Conservation (phyloP, 1,140 invertebrate genomes). For the Theocolax elegans region DNA sequence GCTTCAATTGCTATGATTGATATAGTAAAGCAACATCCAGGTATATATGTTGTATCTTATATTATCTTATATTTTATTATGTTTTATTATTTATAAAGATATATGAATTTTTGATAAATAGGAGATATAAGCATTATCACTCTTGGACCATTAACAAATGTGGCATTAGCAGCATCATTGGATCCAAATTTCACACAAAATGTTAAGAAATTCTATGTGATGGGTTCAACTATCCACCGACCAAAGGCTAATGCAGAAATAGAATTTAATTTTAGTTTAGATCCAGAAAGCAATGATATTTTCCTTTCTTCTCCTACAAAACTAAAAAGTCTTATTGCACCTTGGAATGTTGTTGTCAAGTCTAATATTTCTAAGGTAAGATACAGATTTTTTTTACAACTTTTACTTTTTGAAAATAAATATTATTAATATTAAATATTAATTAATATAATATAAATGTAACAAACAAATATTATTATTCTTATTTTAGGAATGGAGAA, state of each 20-base stretch:
- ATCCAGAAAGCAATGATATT: conserved; percentile 74
- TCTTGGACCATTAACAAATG: conserved; percentile 73
- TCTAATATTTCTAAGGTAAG: conserved; percentile 51
- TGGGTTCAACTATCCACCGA: conserved; percentile 70
- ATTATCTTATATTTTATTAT: background rate
- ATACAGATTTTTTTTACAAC: too few relatives aligned
- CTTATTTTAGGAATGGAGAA: conserved; percentile 61
- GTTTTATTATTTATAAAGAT: background rate
- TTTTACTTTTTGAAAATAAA: background rate
- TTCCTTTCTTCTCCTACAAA: conserved; percentile 64
- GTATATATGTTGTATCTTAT: conserved; percentile 44
- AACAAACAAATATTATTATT: background rate
- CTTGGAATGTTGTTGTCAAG: conserved; percentile 64
- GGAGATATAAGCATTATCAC: conserved; percentile 66
- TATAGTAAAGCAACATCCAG: conserved; percentile 57
- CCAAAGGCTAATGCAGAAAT: conserved; percentile 63
- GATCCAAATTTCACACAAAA: conserved; percentile 68
- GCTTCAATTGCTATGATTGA: conserved; percentile 52
- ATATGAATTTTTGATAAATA: conserved; percentile 43
- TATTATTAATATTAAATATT: background rate
- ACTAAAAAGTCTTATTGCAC: conserved; percentile 54
- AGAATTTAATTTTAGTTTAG: conserved; percentile 76
- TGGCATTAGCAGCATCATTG: conserved; percentile 71
- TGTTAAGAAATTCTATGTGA: conserved; percentile 68
- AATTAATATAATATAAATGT: background rate